Percentiles rank a stretch among this genome's conserved stretches.
phyloP scores from a whole-genome alignment of 2,113 vertebrate species.

The Proterorhinus semilunaris region DNA sequence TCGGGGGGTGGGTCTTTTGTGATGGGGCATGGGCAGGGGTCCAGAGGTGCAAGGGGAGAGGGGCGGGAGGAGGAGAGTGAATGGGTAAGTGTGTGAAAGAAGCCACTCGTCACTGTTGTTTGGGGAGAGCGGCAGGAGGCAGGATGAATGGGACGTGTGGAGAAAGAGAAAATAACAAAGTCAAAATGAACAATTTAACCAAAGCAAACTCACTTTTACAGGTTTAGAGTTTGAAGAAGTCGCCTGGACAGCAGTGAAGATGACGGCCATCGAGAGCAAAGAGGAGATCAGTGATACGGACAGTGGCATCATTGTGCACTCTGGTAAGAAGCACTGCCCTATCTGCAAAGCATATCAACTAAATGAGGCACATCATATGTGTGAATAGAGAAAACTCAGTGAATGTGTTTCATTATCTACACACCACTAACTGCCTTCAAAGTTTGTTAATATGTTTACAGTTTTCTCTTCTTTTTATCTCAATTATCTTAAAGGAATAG shows the following conservation, averaged over 20 bases:
- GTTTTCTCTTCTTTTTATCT: no score
- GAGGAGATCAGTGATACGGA: constrained; percentile 88
- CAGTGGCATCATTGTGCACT: constrained; percentile 88
- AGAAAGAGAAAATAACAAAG: constrained; percentile 13
- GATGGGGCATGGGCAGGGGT: constrained; percentile 38
- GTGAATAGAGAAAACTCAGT: no score
- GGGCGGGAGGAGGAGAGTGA: constrained; percentile 22
- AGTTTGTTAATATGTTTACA: no score
- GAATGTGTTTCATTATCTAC: no score
- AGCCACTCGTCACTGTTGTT: constrained; percentile 63
- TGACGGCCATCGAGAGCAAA: constrained; percentile 79
- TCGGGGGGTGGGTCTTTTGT: constrained; percentile 68
- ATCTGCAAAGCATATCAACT: neutral
- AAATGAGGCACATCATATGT: no score
- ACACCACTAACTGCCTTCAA: no score
- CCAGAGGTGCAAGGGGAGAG: constrained; percentile 23
- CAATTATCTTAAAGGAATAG: no score
- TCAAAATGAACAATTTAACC: constrained; percentile 9
- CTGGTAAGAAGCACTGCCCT: constrained; percentile 73
- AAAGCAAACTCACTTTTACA: constrained; percentile 35
- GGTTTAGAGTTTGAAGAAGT: constrained; percentile 31
- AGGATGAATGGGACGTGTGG: constrained; percentile 39
- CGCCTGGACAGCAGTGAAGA: constrained; percentile 25
- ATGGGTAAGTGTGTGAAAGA: constrained; percentile 65
- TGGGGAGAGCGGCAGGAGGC: constrained; percentile 46